Base-by-base conservation (phyloP, 2,797 vertebrate species). In the Aselliscus stoliczkanus region DNA sequence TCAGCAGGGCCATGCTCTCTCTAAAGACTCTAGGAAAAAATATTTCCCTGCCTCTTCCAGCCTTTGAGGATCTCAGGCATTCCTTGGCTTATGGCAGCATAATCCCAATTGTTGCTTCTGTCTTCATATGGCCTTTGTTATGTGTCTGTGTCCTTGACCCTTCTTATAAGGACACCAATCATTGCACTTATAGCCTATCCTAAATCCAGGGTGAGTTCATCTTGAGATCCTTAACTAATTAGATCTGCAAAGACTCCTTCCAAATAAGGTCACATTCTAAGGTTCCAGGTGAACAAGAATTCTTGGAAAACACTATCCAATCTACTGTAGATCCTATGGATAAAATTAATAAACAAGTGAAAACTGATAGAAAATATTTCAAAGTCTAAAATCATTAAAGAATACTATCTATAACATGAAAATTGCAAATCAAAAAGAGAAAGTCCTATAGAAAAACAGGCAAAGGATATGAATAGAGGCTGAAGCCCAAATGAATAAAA, bases 401-500 rank as follows among this genome's bases (percentile, higher is more conserved):
- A 72, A 60, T 72, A 47, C 34, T 77, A 58, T 56, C 10, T 62
- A 34, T 52, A 70, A 60, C 9, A 64, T 3, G 50, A 72, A 64
- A 58, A 62, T 52, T 82, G 27, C n/a, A 39, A 88, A 76, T 70
- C 67, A 92, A 50, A 64, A 88, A 34, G 56, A 92, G n/a, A 60
- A 88, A 95, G 64, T 47, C n/a, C 37, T 64, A 52, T 3, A 20
- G 73, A 69, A 69, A 81, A 76, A 50, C 8, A 50, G 44, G 20
- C 80, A 85, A 88, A 75, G 15, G 73, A 65, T 50, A 37, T 64
- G 73, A 96, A 88, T 5, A 83, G 52, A 89, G 64, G n/a, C 18
- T 70, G 92, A 95, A 80, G 94, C 75, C 52, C 65, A 94, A 88
- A 64, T 76, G 69, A 86, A 64, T 70, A 80, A 70, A 76, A 76